Evolutionary conservation across 2,113 vertebrate species (phyloP).

Genomic region (Fregetta grallaria): DNA sequence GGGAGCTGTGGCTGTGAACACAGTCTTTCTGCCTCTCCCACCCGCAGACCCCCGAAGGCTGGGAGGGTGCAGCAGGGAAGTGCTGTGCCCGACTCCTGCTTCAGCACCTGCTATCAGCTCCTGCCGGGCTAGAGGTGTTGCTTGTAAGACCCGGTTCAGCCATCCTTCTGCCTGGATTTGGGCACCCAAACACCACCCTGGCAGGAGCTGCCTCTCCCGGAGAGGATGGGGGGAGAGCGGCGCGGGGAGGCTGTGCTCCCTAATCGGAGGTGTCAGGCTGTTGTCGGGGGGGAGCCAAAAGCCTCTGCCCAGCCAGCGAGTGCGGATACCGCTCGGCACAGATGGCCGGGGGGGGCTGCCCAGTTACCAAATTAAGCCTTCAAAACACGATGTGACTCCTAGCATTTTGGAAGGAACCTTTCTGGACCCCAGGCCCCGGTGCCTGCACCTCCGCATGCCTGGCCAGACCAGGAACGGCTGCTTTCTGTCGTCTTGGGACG

Average conservation of each 20-base stretch:
- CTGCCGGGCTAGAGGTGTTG: not conserved
- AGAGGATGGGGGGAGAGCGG: not conserved
- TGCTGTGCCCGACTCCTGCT: not conserved
- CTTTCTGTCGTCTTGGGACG: not conserved
- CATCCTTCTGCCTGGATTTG: not conserved
- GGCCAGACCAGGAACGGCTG: accelerated
- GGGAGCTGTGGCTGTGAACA: not conserved
- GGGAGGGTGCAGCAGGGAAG: not conserved
- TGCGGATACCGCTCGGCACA: not conserved
- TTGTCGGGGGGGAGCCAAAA: slow-evolving; percentile 25
- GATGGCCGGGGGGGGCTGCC: slow-evolving; percentile 6
- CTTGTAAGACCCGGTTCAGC: not conserved
- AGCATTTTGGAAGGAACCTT: slow-evolving; percentile 12
- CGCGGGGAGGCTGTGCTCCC: not conserved
- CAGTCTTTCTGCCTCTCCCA: not conserved
- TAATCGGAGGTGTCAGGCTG: slow-evolving; percentile 44
- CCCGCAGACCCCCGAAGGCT: not conserved
- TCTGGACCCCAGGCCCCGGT: not conserved
- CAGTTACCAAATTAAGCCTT: slow-evolving; percentile 60
- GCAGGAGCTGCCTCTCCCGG: not conserved
- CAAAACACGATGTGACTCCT: not conserved
- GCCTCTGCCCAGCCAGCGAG: slow-evolving; percentile 16
- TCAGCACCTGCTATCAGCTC: not conserved
- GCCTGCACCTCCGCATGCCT: accelerated
- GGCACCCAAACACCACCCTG: not conserved